Percentiles rank a stretch among this genome's conserved stretches.
These are phyloP conservation scores for Charina bottae DNA, from an alignment of 2,113 vertebrate species.

Conservation along the genomic window DNA sequence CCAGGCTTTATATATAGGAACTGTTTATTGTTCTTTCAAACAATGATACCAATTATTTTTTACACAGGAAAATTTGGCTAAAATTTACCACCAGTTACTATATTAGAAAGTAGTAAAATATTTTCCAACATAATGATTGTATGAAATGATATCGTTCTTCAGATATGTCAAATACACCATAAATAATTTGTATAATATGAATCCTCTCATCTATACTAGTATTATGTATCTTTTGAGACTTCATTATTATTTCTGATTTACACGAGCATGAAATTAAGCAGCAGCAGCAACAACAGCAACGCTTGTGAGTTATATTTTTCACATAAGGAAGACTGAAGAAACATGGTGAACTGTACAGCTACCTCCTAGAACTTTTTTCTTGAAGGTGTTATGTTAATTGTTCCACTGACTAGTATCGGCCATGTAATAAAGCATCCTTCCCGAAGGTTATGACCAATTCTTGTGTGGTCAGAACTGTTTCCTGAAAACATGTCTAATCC, in stretches of 20 bases:
- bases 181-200: conserved; percentile 6
- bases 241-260: conserved; percentile 12
- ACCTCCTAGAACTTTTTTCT: not conserved
- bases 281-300: not conserved
- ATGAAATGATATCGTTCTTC: conserved; percentile 41
- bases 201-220: conserved; percentile 2
- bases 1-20: conserved; percentile 1
- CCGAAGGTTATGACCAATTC: not conserved
- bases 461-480: not conserved
- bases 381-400: not conserved
- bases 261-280: not conserved
- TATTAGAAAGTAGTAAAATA: not conserved
- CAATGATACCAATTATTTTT: conserved; percentile 40
- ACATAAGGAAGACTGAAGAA: not conserved
- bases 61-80: conserved; percentile 29
- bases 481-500: not conserved
- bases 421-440: not conserved
- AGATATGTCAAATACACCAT: not conserved
- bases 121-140: not conserved
- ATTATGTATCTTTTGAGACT: not conserved
- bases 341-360: not conserved
- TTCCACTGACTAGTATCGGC: not conserved
- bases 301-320: not conserved
- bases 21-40: conserved; percentile 15
- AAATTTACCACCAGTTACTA: conserved; percentile 24